These are phyloP conservation scores for Silurus glanis DNA, from an alignment of 2,113 vertebrate genomes.

Conservation along the genomic window DNA sequence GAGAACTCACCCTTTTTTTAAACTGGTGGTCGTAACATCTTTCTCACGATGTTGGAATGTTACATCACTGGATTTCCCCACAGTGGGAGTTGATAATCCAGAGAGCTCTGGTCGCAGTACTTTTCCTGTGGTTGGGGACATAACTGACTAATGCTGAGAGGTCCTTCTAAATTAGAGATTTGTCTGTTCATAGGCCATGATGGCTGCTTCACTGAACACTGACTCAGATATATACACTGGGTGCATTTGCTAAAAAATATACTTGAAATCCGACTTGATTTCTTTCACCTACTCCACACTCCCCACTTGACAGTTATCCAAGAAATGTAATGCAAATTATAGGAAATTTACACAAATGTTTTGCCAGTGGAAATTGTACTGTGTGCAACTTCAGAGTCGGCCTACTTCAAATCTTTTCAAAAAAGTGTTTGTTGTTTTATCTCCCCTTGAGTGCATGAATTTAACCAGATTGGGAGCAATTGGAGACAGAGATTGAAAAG, in stretches of 20 bases:
- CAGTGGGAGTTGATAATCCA: constrained; percentile 26
- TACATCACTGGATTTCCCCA: constrained; percentile 30
- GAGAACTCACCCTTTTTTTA: constrained; percentile 31
- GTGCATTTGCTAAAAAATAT: constrained; percentile 57
- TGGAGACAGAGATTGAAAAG: background rate
- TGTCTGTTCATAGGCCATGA: constrained; percentile 21
- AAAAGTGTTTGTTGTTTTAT: constrained; percentile 1
- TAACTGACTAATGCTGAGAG: constrained; percentile 21
- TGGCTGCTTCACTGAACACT: constrained; percentile 38
- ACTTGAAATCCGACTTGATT: constrained; percentile 42
- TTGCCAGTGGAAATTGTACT: constrained; percentile 2
- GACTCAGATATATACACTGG: constrained; percentile 61
- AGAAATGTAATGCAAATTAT: constrained; percentile 13
- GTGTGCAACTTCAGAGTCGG: background rate
- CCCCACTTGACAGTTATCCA: constrained; percentile 6
- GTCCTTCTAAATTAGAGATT: constrained; percentile 2
- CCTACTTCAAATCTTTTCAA: background rate
- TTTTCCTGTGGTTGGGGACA: constrained; percentile 27
- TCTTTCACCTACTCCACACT: background rate
- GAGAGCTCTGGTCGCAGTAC: constrained; percentile 18
- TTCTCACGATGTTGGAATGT: constrained; percentile 22
- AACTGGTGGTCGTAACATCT: constrained; percentile 18
- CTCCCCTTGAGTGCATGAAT: background rate
- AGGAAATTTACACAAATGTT: constrained; percentile 19
- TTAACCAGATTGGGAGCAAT: background rate